phyloP scores from a whole-genome alignment of 2,888 invertebrate genomes.

The Apodemia hepburni region DNA sequence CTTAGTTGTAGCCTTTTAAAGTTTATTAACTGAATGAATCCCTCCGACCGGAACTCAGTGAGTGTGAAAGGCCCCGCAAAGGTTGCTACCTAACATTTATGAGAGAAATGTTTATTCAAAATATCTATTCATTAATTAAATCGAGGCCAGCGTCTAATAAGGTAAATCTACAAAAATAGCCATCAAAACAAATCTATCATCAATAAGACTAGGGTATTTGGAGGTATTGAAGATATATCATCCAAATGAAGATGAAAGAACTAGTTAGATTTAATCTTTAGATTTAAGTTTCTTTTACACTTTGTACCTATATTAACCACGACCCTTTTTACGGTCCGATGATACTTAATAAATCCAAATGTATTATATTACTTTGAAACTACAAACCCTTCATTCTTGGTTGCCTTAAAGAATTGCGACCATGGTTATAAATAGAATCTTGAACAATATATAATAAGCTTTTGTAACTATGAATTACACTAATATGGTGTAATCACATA shows the following conservation, averaged over 20 bases:
- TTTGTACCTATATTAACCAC: too few relatives aligned
- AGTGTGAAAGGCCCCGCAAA: conserved; percentile 29
- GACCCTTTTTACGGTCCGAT: too few relatives aligned
- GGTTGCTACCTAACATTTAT: conserved; percentile 32
- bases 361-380: too few relatives aligned
- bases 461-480: too few relatives aligned
- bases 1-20: not conserved
- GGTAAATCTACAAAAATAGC: not conserved
- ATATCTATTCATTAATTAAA: conserved; percentile 25
- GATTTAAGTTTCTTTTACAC: too few relatives aligned
- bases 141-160: not conserved
- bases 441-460: too few relatives aligned
- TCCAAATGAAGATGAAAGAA: not conserved
- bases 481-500: too few relatives aligned
- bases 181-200: not conserved
- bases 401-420: too few relatives aligned
- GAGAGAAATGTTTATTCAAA: conserved; percentile 29
- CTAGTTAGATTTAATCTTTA: not conserved
- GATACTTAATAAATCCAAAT: too few relatives aligned
- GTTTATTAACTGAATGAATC: conserved; percentile 13
- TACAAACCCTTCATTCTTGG: too few relatives aligned
- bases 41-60: conserved; percentile 20
- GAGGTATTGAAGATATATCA: not conserved
- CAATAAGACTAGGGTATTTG: not conserved
- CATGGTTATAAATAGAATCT: too few relatives aligned